Conservation (phyloP, 2,113 vertebrate species). For the Helogale parvula region DNA sequence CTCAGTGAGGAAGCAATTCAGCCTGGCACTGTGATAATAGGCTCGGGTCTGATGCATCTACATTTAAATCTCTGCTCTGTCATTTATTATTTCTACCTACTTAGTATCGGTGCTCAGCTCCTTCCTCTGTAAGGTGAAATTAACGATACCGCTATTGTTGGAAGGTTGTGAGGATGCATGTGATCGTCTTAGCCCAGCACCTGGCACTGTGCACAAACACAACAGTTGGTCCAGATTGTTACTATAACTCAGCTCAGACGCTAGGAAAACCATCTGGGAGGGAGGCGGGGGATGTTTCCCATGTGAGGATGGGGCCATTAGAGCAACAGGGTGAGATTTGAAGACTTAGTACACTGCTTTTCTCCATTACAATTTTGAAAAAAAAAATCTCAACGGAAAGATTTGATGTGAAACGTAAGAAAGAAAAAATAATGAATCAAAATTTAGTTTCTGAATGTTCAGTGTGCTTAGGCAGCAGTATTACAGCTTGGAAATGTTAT, state of each 20-base stretch:
- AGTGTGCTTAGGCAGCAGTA: background rate
- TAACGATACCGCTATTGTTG: background rate
- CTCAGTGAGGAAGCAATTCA: background rate
- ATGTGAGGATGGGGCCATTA: rapidly evolving
- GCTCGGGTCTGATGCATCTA: background rate
- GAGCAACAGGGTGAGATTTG: background rate
- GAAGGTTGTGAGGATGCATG: background rate
- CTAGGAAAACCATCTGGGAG: background rate
- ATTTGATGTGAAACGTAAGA: background rate
- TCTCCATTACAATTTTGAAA: background rate
- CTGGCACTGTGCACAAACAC: background rate
- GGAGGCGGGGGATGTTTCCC: background rate
- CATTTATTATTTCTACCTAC: background rate
- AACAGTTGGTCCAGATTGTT: rapidly evolving
- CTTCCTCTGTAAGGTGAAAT: background rate
- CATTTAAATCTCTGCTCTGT: background rate
- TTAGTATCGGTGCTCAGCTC: too few species aligned
- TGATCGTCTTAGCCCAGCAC: background rate
- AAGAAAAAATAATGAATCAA: background rate
- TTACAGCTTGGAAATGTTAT: background rate
- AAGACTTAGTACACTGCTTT: background rate
- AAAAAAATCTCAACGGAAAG: background rate
- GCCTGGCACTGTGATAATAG: background rate
- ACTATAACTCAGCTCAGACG: background rate
- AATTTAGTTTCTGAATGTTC: background rate